Conservation (phyloP, 2,797 vertebrate genomes). For the Babyrousa celebensis region DNA sequence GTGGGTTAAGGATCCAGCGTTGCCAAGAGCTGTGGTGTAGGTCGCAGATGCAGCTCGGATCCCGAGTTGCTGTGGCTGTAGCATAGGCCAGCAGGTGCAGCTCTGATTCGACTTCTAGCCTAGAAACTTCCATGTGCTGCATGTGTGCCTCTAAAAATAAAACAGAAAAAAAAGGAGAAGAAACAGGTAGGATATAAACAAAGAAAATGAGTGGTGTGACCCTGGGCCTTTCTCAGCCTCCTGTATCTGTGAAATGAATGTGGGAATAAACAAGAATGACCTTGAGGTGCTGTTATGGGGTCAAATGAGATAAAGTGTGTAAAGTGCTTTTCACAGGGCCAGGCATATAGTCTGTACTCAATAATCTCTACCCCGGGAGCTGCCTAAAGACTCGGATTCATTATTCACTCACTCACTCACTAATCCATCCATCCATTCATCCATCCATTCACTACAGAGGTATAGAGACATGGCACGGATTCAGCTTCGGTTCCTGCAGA, state of each 20-base stretch:
- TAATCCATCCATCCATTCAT: neutral
- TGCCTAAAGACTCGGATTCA: neutral
- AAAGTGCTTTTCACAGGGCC: neutral
- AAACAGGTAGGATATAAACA: neutral
- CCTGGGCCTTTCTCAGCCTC: neutral
- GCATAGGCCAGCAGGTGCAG: too few species aligned
- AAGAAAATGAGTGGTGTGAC: neutral
- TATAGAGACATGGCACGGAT: neutral
- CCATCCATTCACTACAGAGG: neutral
- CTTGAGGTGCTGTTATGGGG: neutral
- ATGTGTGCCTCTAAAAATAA: too few species aligned
- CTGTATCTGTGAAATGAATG: neutral
- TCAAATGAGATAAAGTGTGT: slow-evolving; percentile 40
- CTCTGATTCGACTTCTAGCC: too few species aligned
- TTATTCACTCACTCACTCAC: neutral
- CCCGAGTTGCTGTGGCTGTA: too few species aligned
- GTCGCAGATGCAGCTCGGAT: too few species aligned
- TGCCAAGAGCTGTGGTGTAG: too few species aligned
- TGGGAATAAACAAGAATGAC: slow-evolving; percentile 40
- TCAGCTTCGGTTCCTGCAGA: neutral
- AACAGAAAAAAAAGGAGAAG: too few species aligned
- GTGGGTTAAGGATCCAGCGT: too few species aligned
- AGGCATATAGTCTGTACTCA: neutral
- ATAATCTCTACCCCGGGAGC: neutral
- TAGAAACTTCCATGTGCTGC: too few species aligned